phyloP scores from a whole-genome alignment of 2,113 vertebrate species.

The Amblyornis subalaris region DNA sequence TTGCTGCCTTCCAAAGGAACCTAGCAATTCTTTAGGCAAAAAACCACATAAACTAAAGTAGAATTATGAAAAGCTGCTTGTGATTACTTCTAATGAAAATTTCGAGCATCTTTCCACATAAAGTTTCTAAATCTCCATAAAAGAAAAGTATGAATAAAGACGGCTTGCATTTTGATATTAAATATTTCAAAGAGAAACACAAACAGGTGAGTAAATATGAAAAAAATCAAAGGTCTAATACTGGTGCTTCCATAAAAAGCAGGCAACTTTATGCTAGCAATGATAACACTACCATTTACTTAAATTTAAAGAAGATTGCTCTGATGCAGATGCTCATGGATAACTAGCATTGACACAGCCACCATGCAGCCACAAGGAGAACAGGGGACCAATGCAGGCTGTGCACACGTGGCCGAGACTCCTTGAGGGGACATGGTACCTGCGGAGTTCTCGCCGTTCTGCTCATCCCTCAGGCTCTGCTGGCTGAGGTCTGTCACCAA shows the following conservation, averaged over 20 bases:
- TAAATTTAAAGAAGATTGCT: too few species aligned
- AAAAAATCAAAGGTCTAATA: background rate
- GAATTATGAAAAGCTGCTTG: background rate
- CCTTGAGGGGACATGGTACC: background rate
- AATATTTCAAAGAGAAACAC: background rate
- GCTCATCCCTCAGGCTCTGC: constrained; percentile 73
- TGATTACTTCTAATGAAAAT: background rate
- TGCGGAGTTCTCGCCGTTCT: constrained; percentile 53
- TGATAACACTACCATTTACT: rapidly evolving
- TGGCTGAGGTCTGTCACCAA: constrained; percentile 80
- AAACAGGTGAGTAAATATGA: background rate
- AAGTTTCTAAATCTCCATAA: background rate
- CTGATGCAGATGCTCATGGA: rapidly evolving
- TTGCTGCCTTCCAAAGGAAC: background rate
- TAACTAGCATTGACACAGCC: background rate
- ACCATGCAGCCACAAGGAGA: rapidly evolving
- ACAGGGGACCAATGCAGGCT: rapidly evolving
- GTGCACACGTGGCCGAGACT: background rate
- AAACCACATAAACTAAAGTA: rapidly evolving
- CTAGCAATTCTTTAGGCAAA: background rate
- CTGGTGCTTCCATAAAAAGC: background rate
- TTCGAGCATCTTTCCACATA: background rate
- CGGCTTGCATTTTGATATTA: rapidly evolving
- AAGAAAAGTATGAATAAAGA: rapidly evolving
- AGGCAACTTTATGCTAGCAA: background rate